Evolutionary conservation across 2,888 invertebrate species (phyloP).

Genomic region (Willowsia nigromaculata): DNA sequence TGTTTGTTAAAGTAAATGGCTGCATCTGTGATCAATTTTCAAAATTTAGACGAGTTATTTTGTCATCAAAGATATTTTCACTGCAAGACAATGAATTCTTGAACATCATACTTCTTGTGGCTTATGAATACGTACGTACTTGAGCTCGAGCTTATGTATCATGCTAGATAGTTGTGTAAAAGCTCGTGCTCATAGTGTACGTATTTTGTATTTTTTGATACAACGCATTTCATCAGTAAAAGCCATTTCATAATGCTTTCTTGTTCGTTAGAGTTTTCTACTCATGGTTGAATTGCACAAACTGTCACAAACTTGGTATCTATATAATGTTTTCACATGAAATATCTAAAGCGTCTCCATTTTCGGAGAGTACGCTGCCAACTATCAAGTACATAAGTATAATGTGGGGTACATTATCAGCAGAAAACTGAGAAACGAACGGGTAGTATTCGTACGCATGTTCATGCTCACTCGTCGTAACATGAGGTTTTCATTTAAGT

Average conservation of each 20-base stretch:
- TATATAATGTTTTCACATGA: not conserved
- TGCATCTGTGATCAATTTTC: too few relatives aligned
- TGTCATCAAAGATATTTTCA: too few relatives aligned
- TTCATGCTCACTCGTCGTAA: not conserved
- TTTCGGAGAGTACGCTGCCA: not conserved
- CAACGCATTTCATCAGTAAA: too few relatives aligned
- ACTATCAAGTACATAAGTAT: too few relatives aligned
- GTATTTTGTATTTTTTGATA: not conserved
- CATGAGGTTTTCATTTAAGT: not conserved
- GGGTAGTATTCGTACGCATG: slow-evolving; percentile 56
- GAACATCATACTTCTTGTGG: too few relatives aligned
- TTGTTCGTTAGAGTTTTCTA: not conserved
- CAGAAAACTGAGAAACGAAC: not conserved
- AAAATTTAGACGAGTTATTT: too few relatives aligned
- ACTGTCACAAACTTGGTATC: slow-evolving; percentile 17
- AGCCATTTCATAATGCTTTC: not conserved
- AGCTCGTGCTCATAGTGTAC: not conserved
- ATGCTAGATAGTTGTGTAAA: too few relatives aligned
- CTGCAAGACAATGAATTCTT: too few relatives aligned
- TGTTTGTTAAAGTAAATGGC: too few relatives aligned
- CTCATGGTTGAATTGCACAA: not conserved
- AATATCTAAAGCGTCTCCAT: not conserved
- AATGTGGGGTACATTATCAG: too few relatives aligned
- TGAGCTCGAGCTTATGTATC: too few relatives aligned
- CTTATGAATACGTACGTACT: too few relatives aligned